Conservation (phyloP, 2,888 invertebrate species). For the Eustalomyia histrio region DNA sequence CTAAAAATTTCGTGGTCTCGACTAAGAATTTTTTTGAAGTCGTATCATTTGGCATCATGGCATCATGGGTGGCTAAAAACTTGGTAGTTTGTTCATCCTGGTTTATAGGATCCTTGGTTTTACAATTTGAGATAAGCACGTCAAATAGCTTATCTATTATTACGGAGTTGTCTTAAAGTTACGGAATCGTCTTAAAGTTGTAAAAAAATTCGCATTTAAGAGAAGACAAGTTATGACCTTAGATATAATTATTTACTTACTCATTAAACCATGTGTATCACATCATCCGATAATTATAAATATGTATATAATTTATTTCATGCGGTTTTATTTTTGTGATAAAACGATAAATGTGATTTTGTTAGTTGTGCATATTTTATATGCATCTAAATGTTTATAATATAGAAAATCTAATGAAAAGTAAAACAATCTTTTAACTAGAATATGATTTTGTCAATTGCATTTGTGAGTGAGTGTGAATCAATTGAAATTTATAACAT, state of each 20-base stretch:
- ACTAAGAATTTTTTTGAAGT: too few relatives aligned
- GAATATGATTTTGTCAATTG: slow-evolving; percentile 19
- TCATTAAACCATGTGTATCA: slow-evolving; percentile 59
- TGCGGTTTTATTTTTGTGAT: slow-evolving; percentile 31
- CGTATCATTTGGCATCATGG: too few relatives aligned
- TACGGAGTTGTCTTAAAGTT: too few relatives aligned
- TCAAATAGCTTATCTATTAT: background rate
- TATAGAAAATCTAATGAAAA: slow-evolving; percentile 13
- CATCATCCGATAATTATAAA: slow-evolving; percentile 59
- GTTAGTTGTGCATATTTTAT: slow-evolving; percentile 7
- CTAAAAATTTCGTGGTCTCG: too few relatives aligned
- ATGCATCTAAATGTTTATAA: slow-evolving; percentile 40
- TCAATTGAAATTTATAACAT: slow-evolving; percentile 27
- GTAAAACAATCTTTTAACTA: slow-evolving; percentile 1
- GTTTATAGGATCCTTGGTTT: too few relatives aligned
- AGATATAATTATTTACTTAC: slow-evolving; percentile 21
- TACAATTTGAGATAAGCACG: background rate
- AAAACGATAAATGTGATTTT: slow-evolving; percentile 17
- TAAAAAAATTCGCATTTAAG: too few relatives aligned
- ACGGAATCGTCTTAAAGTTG: too few relatives aligned
- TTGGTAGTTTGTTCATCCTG: too few relatives aligned
- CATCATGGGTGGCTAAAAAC: too few relatives aligned
- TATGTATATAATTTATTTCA: slow-evolving; percentile 44
- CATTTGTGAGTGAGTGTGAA: slow-evolving; percentile 5
- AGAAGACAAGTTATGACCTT: too few relatives aligned